Evolutionary conservation across 2,888 invertebrate genomes (phyloP).

Genomic region (Fragum fragum): DNA sequence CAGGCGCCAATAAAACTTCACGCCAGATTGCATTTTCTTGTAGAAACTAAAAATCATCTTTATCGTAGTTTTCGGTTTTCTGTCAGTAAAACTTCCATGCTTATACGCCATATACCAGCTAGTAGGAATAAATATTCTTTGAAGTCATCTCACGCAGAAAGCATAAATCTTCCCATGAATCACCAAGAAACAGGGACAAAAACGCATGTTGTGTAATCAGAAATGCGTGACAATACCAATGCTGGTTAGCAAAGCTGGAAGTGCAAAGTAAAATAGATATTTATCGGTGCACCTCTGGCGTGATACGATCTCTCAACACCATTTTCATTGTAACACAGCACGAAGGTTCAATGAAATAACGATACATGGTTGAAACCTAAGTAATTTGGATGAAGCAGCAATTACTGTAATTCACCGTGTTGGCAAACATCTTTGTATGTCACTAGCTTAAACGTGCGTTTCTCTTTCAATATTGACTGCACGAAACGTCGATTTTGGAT

Average conservation of each 20-base stretch:
- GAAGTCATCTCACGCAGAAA: neutral
- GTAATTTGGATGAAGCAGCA: neutral
- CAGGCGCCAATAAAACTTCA: too few relatives aligned
- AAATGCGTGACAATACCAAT: neutral
- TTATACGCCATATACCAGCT: too few relatives aligned
- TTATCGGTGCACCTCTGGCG: neutral
- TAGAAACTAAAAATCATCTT: too few relatives aligned
- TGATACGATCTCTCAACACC: neutral
- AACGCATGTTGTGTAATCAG: neutral
- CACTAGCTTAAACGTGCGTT: too few relatives aligned
- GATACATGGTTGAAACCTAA: neutral
- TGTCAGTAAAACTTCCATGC: too few relatives aligned
- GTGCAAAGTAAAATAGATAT: constrained; percentile 3
- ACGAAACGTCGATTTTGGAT: too few relatives aligned
- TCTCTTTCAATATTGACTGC: too few relatives aligned
- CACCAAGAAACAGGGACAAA: neutral
- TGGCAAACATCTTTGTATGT: too few relatives aligned
- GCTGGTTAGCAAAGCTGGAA: neutral
- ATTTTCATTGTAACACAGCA: neutral
- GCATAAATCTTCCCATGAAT: neutral
- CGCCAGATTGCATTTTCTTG: too few relatives aligned
- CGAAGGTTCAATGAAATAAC: neutral
- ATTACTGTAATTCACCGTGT: too few relatives aligned
- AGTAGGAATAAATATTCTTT: too few relatives aligned
- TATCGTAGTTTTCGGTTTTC: too few relatives aligned